phyloP scores from a whole-genome alignment of 2,113 vertebrate genomes.

The Cottus gobio region DNA sequence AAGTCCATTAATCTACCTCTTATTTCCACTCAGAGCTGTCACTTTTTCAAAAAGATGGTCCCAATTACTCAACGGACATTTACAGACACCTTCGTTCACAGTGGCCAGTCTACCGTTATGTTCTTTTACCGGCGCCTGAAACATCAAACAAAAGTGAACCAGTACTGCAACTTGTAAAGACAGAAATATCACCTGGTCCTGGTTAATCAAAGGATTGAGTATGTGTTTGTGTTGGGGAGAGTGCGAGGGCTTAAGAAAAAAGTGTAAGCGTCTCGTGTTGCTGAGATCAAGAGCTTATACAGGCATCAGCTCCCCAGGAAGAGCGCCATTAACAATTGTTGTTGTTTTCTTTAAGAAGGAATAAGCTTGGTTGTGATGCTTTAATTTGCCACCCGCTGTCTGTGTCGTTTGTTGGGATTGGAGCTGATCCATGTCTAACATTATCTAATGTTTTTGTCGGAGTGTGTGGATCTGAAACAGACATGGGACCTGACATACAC shows the following conservation, averaged over 20 bases:
- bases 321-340: constrained; percentile 8
- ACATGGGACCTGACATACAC: not conserved
- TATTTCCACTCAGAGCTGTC: not conserved
- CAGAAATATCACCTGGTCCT: not conserved
- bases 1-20: constrained; percentile 14
- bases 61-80: constrained; percentile 17
- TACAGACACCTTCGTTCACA: constrained; percentile 1
- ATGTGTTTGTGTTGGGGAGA: constrained; percentile 7
- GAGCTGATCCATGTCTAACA: not conserved
- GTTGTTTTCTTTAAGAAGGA: constrained; percentile 16
- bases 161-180: constrained; percentile 1
- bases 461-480: not conserved
- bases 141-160: constrained; percentile 9
- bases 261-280: constrained; percentile 13
- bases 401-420: constrained; percentile 1
- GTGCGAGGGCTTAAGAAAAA: constrained; percentile 15
- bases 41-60: constrained; percentile 19
- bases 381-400: constrained; percentile 18
- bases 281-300: constrained; percentile 54
- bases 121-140: not conserved
- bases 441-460: not conserved
- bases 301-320: constrained; percentile 29
- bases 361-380: not conserved
- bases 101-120: not conserved
- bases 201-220: constrained; percentile 27